These are phyloP conservation scores for Erpobdella octoculata DNA, from an alignment of 2,888 invertebrate genomes.

Conservation along the genomic window DNA sequence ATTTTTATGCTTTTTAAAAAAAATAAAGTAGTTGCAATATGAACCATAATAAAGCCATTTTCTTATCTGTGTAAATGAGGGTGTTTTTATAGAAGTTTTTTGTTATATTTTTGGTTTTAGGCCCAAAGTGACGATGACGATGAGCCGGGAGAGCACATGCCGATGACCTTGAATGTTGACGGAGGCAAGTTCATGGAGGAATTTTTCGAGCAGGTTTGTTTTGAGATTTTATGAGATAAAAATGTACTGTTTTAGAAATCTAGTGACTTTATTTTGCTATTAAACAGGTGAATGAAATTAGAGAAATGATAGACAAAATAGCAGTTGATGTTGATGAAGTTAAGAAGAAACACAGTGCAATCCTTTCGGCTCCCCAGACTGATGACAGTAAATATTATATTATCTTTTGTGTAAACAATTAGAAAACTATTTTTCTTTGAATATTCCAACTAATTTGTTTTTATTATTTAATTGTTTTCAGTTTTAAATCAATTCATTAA, in stretches of 20 bases:
- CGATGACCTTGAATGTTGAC: slow-evolving; percentile 89
- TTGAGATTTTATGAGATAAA: not conserved
- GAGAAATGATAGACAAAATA: slow-evolving; percentile 99
- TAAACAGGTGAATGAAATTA: slow-evolving; percentile 89
- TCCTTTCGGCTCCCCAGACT: slow-evolving; percentile 92
- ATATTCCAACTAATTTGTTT: no score
- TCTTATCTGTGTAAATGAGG: no score
- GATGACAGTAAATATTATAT: slow-evolving; percentile 99
- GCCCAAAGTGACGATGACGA: slow-evolving; percentile 98
- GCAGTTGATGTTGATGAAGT: slow-evolving; percentile 98
- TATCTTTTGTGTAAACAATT: no score
- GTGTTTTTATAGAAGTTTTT: no score
- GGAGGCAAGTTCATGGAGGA: slow-evolving; percentile 93
- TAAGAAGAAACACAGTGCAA: slow-evolving; percentile 99
- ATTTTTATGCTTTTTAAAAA: no score
- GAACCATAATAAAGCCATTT: no score
- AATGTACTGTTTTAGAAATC: not conserved
- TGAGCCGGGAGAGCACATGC: slow-evolving; percentile 85
- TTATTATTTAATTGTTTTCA: no score
- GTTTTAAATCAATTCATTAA: no score
- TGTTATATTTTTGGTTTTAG: slow-evolving; percentile 55
- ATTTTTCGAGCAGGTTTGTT: slow-evolving; percentile 87
- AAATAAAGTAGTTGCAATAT: no score
- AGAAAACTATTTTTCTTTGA: no score
- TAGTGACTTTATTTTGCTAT: not conserved